These are phyloP conservation scores for Platanista minor DNA, from an alignment of 2,113 vertebrate species.

Conservation along the genomic window DNA sequence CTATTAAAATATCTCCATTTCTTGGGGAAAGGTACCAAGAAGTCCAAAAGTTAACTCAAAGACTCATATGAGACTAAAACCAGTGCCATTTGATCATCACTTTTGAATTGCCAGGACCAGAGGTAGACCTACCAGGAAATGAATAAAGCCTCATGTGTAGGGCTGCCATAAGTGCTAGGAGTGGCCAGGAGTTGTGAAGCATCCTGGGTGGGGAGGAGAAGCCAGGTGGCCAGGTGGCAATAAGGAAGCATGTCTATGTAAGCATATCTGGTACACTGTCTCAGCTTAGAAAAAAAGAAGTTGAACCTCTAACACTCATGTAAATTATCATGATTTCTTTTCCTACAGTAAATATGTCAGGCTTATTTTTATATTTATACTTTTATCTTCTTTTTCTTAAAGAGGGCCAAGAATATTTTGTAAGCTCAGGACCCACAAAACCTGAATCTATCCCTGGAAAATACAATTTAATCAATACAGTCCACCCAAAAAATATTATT, in stretches of 20 bases:
- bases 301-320: not conserved
- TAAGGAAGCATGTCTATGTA: not conserved
- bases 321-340: not conserved
- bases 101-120: not conserved
- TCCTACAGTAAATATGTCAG: not conserved
- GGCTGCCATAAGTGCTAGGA: no score
- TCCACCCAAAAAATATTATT: not conserved
- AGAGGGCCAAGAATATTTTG: not conserved
- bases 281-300: not conserved
- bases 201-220: not conserved
- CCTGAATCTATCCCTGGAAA: not conserved
- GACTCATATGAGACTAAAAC: not conserved
- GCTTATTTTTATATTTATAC: not conserved
- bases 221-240: no score
- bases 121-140: not conserved
- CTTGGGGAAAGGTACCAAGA: not conserved
- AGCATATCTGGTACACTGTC: not conserved
- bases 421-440: not conserved
- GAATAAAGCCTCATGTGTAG: not conserved
- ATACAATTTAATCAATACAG: not conserved
- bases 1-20: constrained; percentile 10
- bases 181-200: not conserved
- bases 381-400: constrained; percentile 20
- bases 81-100: not conserved
- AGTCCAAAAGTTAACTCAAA: constrained; percentile 12